A percentile compares a stretch with the other conserved stretches of the same genome.
phyloP scores from a whole-genome alignment of 2,797 vertebrate species.

The Dendrocincla tyrannina region DNA sequence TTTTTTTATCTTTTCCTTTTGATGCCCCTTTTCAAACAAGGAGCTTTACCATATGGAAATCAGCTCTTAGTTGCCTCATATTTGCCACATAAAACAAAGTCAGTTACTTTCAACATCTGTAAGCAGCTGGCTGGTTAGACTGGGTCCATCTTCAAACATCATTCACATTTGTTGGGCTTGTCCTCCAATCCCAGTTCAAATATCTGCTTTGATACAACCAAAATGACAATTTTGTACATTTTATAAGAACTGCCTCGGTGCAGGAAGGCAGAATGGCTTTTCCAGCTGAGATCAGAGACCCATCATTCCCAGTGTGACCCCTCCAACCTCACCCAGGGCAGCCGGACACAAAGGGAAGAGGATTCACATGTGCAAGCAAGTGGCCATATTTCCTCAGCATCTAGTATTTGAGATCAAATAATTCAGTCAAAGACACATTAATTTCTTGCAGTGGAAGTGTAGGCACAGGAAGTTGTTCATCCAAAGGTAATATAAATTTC shows the following conservation, averaged over 20 bases:
- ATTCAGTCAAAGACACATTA: background rate
- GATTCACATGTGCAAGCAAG: background rate
- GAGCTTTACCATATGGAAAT: conserved; percentile 2
- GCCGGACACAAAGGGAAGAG: accelerated
- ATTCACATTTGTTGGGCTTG: background rate
- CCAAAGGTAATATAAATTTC: background rate
- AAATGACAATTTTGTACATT: background rate
- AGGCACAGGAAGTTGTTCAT: background rate
- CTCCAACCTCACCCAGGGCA: background rate
- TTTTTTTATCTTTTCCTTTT: conserved; percentile 26
- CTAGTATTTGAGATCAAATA: background rate
- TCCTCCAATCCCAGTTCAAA: background rate
- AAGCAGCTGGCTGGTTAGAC: background rate
- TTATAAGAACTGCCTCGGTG: background rate
- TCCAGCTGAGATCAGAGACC: background rate
- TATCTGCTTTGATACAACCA: background rate
- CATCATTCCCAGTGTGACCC: background rate
- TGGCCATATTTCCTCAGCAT: background rate
- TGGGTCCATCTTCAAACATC: background rate
- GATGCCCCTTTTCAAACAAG: conserved; percentile 31
- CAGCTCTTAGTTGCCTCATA: background rate
- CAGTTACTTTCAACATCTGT: background rate
- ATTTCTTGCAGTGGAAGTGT: background rate
- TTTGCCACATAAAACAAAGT: conserved; percentile 39
- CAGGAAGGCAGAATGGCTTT: background rate